Evolutionary conservation across 2,113 vertebrate genomes (phyloP).

Genomic region (Oncorhynchus gorbuscha): DNA sequence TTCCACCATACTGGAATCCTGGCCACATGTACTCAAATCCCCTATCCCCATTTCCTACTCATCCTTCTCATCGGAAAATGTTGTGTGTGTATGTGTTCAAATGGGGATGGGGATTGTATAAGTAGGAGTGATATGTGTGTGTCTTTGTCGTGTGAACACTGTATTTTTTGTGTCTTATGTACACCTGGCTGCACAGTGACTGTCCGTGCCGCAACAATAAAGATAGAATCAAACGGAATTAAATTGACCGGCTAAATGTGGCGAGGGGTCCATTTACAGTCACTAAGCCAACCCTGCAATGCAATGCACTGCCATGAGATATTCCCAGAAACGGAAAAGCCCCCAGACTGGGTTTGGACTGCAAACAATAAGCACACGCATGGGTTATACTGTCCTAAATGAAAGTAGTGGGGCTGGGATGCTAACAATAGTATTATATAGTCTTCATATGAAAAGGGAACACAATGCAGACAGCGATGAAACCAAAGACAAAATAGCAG

Average conservation of each 20-base stretch:
- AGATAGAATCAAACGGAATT: too few species aligned
- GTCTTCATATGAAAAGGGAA: background rate
- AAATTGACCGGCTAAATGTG: too few species aligned
- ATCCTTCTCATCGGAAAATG: background rate
- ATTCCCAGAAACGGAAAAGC: constrained; percentile 1
- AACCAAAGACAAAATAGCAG: constrained; percentile 13
- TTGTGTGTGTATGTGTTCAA: background rate
- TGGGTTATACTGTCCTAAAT: constrained; percentile 47
- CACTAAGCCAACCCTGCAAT: constrained; percentile 18
- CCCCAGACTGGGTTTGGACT: constrained; percentile 24
- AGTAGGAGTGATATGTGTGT: too few species aligned
- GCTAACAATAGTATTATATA: constrained; percentile 50
- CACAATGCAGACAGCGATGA: constrained; percentile 8
- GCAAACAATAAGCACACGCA: constrained; percentile 39
- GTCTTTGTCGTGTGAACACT: too few species aligned
- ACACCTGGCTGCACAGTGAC: too few species aligned
- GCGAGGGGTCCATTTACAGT: too few species aligned
- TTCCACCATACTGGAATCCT: constrained; percentile 29
- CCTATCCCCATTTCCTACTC: constrained; percentile 26
- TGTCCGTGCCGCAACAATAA: too few species aligned
- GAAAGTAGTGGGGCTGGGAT: constrained; percentile 49
- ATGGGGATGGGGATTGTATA: too few species aligned
- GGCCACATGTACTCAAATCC: constrained; percentile 14
- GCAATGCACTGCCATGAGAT: background rate
- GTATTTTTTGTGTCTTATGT: too few species aligned